phyloP scores from a whole-genome alignment of 2,797 vertebrate species.

The Helarctos malayanus region DNA sequence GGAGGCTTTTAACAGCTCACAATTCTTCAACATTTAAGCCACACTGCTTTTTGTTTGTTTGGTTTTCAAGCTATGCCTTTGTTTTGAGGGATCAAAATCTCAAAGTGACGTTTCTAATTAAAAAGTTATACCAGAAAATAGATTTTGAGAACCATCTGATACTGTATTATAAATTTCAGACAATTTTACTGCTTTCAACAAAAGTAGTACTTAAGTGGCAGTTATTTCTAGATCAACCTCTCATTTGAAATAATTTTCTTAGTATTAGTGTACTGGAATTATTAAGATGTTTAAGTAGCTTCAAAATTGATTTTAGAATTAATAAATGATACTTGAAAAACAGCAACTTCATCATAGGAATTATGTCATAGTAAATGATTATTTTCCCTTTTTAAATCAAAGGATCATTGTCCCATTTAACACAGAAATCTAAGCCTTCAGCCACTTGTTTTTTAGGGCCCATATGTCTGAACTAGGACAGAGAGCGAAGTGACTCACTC shows the following conservation, averaged over 20 bases:
- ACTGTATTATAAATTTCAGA: neutral
- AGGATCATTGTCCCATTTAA: neutral
- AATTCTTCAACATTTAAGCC: neutral
- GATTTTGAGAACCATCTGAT: neutral
- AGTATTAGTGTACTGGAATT: neutral
- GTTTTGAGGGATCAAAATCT: conserved; percentile 14
- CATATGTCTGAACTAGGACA: neutral
- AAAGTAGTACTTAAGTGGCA: neutral
- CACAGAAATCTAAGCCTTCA: conserved; percentile 31
- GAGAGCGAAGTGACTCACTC: neutral
- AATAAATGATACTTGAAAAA: conserved; percentile 38
- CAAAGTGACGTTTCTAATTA: conserved; percentile 32
- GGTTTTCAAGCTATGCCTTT: neutral
- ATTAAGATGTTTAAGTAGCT: neutral
- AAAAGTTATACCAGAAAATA: conserved; percentile 13
- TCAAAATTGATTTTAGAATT: conserved; percentile 56
- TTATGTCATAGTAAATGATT: neutral
- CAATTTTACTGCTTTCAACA: neutral
- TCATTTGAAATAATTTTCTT: neutral
- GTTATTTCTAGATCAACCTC: conserved; percentile 1
- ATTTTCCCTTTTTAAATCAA: conserved; percentile 23
- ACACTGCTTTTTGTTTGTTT: neutral
- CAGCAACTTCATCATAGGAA: neutral
- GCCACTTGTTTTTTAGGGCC: neutral
- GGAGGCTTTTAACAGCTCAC: neutral